These are phyloP conservation scores for Acanthosepion pharaonis DNA, from an alignment of 2,888 invertebrate species.

Conservation along the genomic window DNA sequence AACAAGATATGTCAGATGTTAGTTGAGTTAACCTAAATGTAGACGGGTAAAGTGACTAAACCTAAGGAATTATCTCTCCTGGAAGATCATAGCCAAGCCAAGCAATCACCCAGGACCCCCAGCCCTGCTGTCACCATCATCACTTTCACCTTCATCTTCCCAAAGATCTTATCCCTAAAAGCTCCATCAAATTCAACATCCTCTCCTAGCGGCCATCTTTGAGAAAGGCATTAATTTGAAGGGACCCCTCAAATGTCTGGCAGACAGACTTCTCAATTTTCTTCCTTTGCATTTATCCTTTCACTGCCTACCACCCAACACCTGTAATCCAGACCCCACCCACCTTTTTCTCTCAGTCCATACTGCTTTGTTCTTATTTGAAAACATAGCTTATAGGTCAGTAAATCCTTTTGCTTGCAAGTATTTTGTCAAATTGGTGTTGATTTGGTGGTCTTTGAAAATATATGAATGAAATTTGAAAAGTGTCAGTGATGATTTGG, in stretches of 20 bases:
- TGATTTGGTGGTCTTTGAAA: slow-evolving; percentile 33
- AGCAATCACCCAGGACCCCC: not conserved
- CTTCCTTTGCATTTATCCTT: not conserved
- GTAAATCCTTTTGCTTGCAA: not conserved
- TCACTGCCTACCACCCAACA: not conserved
- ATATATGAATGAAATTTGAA: not conserved
- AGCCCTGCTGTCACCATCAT: not conserved
- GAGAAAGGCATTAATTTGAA: slow-evolving; percentile 17
- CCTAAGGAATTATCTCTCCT: slow-evolving; percentile 4
- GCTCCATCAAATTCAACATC: slow-evolving; percentile 18
- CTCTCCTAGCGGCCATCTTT: slow-evolving; percentile 33
- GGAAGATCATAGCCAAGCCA: not conserved
- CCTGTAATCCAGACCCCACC: not conserved
- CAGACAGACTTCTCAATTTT: slow-evolving; percentile 14
- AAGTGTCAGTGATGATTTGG: slow-evolving; percentile 6
- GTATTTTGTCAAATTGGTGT: not conserved
- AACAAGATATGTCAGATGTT: slow-evolving; percentile 33
- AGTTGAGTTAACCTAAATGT: not conserved
- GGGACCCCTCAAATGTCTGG: not conserved
- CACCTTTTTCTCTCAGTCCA: not conserved
- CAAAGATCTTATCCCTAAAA: not conserved
- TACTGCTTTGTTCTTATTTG: not conserved
- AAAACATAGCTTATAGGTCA: slow-evolving; percentile 3
- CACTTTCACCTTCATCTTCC: not conserved
- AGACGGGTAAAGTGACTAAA: not conserved